A percentile compares a stretch with the other conserved stretches of the same genome.
Conservation (phyloP, 2,888 invertebrate species). For the Cheilosia impressa region DNA sequence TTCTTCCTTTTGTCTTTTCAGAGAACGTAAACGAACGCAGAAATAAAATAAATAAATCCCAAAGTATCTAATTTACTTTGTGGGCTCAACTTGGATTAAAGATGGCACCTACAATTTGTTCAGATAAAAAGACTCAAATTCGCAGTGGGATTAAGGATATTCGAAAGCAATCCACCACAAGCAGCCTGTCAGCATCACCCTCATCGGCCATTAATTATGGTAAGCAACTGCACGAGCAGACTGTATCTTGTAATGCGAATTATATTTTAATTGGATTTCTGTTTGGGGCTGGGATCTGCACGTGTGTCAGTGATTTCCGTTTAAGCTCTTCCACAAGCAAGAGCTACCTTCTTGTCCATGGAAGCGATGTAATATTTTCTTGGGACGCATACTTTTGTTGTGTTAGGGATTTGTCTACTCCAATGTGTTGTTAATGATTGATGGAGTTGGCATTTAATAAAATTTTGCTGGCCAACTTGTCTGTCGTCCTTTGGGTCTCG, state of each 20-base stretch:
- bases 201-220: conserved; percentile 78
- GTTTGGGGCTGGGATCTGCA: neutral
- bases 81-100: conserved; percentile 30
- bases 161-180: conserved; percentile 68
- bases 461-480: no score
- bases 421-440: no score
- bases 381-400: no score
- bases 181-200: conserved; percentile 71
- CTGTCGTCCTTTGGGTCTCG: no score
- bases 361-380: no score
- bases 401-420: no score
- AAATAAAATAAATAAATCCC: neutral
- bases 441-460: no score
- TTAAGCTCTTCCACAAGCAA: no score
- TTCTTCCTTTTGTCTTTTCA: conserved; percentile 12
- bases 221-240: conserved; percentile 68
- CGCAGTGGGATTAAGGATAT: conserved; percentile 75
- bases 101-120: conserved; percentile 83
- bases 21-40: neutral
- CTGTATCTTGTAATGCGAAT: neutral
- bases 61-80: conserved; percentile 29
- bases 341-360: no score
- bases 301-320: neutral
- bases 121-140: conserved; percentile 80
- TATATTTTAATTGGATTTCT: conserved; percentile 32